phyloP scores from a whole-genome alignment of 2,797 vertebrate genomes.

The Chiloscyllium punctatum region DNA sequence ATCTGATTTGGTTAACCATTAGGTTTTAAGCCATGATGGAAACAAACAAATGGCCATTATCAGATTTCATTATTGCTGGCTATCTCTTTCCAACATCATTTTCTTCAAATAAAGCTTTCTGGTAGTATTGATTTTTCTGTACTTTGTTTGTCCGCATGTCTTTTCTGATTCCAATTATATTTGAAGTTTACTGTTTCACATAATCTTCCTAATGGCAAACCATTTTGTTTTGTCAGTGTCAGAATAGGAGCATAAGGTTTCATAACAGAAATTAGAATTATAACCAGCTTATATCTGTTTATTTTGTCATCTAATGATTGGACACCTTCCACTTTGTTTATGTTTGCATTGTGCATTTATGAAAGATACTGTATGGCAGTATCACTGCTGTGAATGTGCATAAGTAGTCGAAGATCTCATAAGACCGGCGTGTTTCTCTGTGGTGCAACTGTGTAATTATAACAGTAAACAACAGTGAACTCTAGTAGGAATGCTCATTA shows the following conservation, averaged over 20 bases:
- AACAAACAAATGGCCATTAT: background rate
- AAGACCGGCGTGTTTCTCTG: background rate
- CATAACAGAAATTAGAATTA: background rate
- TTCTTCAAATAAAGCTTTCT: background rate
- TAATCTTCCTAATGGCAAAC: background rate
- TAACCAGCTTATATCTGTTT: background rate
- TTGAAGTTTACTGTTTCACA: background rate
- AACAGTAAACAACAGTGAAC: constrained; percentile 25
- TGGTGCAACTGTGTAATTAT: background rate
- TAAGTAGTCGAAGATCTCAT: background rate
- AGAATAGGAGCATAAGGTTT: background rate
- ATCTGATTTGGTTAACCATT: background rate
- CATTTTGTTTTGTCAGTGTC: background rate
- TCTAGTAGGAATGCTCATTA: constrained; percentile 3
- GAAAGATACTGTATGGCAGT: background rate
- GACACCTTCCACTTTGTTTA: background rate
- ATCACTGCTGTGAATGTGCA: background rate
- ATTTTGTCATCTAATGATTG: background rate
- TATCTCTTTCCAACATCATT: background rate
- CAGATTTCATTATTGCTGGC: background rate
- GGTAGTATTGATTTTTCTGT: background rate
- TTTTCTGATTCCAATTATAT: background rate
- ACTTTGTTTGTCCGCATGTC: background rate
- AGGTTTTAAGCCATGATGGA: background rate
- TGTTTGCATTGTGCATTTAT: background rate